Base-by-base conservation (phyloP, 1,140 invertebrate species). In the Rhagoletis pomonella region DNA sequence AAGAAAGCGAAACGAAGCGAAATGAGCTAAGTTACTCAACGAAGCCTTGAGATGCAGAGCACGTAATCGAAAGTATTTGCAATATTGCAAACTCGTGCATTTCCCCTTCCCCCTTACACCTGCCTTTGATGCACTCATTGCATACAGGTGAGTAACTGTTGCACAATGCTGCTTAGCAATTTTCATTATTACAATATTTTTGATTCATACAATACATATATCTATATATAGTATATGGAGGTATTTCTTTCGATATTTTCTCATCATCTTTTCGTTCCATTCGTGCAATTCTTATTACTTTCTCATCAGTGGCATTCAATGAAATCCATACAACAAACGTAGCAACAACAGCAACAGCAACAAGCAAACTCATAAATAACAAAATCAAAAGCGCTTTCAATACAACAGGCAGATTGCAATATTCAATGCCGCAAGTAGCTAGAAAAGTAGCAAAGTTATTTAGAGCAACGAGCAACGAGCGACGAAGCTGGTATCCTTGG, bases 161-260 rank as follows among this genome's bases (percentile, higher is more conserved):
- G 69, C 69, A 47, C 69, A 73, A 73, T 73, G 29, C 12, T 14
- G 44, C 44, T 73, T 44, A 47, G 69, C 69, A 73, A 73, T 73
- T 73, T 73, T 73, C 69, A 73, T 73, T 73, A 73, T 73, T 73
- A 44, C 69, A 73, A 50, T 73, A 73, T 73, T 73, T 47, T 73
- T 5, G 39, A 47, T 73, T 50, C 17, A 47, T 73, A 47, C 17
- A 44, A 47, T 73, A n/a, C n/a, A n/a, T n/a, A n/a, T n/a, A n/a
- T n/a, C n/a, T n/a, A n/a, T n/a, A n/a, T n/a, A n/a, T n/a, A n/a
- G n/a, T n/a, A n/a, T n/a, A n/a, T n/a, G n/a, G n/a, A n/a, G n/a
- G n/a, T n/a, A n/a, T 55, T 55, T 55, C 50, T 10, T 47, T n/a
- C 5, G 14, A 73, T 73, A 47, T 50, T 73, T 73, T 47, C 44